phyloP scores from a whole-genome alignment of 2,888 invertebrate genomes.

The Melikaiella ostensackeni region DNA sequence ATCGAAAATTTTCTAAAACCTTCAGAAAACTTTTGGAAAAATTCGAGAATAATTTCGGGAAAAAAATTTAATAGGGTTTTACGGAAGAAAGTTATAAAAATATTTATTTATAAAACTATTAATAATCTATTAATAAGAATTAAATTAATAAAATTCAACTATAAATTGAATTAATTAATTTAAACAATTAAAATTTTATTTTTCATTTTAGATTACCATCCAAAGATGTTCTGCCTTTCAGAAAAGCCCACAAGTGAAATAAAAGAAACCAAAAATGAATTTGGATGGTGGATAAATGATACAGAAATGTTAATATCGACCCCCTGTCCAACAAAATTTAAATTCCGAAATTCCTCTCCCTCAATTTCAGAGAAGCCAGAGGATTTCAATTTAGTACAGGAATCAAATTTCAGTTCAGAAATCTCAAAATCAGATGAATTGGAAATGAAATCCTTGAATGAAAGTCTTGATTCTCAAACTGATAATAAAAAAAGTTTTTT shows the following conservation, averaged over 20 bases:
- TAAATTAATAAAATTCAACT: not conserved
- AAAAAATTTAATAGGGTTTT: too few relatives aligned
- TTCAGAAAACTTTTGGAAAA: too few relatives aligned
- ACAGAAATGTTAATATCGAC: not conserved
- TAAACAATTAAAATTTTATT: not conserved
- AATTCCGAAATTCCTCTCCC: not conserved
- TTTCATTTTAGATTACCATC: slow-evolving; percentile 1
- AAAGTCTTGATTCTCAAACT: not conserved
- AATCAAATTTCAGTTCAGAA: not conserved
- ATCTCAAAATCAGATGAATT: not conserved
- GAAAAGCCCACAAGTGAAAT: slow-evolving; percentile 8
- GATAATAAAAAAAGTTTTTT: not conserved
- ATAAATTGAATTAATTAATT: not conserved
- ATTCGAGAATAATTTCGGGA: too few relatives aligned
- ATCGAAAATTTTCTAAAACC: too few relatives aligned
- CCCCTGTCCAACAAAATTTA: not conserved
- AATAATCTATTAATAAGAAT: too few relatives aligned
- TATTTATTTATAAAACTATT: too few relatives aligned
- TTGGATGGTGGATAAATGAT: slow-evolving; percentile 71
- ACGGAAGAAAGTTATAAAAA: too few relatives aligned
- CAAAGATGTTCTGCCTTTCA: slow-evolving; percentile 14
- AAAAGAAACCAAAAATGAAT: slow-evolving; percentile 60
- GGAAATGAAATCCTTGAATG: not conserved
- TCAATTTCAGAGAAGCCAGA: not conserved
- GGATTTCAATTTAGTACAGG: not conserved